Conservation (phyloP, 2,797 vertebrate species). For the Gastrophryne carolinensis region DNA sequence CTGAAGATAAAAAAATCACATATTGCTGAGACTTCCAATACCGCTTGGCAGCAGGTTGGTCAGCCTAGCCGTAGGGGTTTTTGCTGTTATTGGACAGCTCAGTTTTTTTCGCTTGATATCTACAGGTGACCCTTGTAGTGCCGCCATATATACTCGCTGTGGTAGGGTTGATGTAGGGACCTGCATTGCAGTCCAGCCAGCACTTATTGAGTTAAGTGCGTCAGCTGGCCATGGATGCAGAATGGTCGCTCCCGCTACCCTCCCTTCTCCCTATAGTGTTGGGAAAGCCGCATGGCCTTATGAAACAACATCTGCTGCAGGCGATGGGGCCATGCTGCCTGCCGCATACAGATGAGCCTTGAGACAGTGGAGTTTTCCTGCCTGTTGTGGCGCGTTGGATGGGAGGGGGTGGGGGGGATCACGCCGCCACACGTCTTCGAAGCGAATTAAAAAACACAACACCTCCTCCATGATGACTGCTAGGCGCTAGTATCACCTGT, state of each 20-base stretch:
- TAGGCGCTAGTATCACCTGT: conserved; percentile 29
- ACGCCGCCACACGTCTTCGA: conserved; percentile 26
- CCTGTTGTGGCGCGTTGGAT: conserved; percentile 36
- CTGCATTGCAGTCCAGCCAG: conserved; percentile 21
- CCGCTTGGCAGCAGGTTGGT: too few species aligned
- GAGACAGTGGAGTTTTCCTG: not conserved
- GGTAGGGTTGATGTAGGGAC: too few species aligned
- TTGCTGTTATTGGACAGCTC: too few species aligned
- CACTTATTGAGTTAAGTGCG: not conserved
- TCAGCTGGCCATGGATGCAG: not conserved
- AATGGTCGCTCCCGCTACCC: not conserved
- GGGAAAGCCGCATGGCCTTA: not conserved
- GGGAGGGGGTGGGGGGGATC: conserved; percentile 39
- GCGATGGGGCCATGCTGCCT: conserved; percentile 16
- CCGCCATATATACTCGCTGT: too few species aligned
- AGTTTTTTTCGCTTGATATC: too few species aligned
- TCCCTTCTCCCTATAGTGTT: not conserved
- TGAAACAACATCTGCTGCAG: conserved; percentile 8
- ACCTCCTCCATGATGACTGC: not conserved
- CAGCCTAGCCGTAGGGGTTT: too few species aligned
- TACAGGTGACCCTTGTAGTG: too few species aligned
- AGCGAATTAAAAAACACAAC: not conserved
- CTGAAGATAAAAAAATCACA: too few species aligned
- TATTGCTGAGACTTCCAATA: too few species aligned
- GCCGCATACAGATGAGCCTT: conserved; percentile 45